Evolutionary conservation across 2,888 invertebrate genomes (phyloP).

Genomic region (Gymnoscelis rufifasciata): DNA sequence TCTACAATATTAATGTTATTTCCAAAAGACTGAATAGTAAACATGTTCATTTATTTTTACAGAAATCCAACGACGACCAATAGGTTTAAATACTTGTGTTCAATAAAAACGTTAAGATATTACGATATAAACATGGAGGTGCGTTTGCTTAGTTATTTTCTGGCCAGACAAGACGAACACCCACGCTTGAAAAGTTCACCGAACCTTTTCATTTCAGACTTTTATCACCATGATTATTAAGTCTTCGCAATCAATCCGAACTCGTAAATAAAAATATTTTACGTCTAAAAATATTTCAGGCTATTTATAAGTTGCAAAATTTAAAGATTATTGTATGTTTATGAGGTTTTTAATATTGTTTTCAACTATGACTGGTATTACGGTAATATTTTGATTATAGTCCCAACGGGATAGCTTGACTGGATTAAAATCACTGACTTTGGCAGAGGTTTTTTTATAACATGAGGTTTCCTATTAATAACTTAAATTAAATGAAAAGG

Average conservation of each 20-base stretch:
- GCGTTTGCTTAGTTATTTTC: background rate
- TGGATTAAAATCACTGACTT: too few relatives aligned
- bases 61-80: background rate
- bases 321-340: too few relatives aligned
- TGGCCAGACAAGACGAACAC: background rate
- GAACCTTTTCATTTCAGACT: background rate
- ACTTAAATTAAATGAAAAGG: too few relatives aligned
- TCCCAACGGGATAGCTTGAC: conserved; percentile 7
- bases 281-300: background rate
- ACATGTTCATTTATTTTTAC: too few relatives aligned
- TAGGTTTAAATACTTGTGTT: background rate
- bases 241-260: background rate
- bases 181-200: background rate
- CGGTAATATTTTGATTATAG: background rate
- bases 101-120: background rate
- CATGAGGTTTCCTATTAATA: too few relatives aligned
- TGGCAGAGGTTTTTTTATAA: too few relatives aligned
- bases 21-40: too few relatives aligned
- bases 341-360: too few relatives aligned
- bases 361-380: background rate
- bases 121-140: background rate
- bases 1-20: too few relatives aligned
- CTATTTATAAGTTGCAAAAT: too few relatives aligned
- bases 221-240: background rate
- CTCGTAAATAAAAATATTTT: background rate